Percentiles rank a stretch among this genome's conserved stretches.
phyloP scores from a whole-genome alignment of 2,888 invertebrate genomes.

The Mongoloraphidia duomilia region DNA sequence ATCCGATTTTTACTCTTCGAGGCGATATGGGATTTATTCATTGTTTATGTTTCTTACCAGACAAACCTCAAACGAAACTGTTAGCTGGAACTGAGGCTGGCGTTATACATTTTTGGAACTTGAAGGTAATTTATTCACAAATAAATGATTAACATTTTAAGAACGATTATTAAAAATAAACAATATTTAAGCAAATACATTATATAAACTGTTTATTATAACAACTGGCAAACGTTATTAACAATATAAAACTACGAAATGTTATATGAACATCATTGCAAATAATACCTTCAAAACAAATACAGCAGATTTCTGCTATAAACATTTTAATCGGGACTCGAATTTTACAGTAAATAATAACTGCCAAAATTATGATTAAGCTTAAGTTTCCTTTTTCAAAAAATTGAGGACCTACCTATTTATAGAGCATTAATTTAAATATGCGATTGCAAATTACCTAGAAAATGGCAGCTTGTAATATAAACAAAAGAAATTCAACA shows the following conservation, averaged over 20 bases:
- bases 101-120: slow-evolving; percentile 62
- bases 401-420: not conserved
- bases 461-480: not conserved
- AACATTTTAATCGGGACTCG: too few species aligned
- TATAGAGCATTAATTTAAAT: not conserved
- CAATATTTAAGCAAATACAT: too few species aligned
- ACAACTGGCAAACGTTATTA: not conserved
- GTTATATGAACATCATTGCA: not conserved
- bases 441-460: slow-evolving; percentile 17
- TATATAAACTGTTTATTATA: not conserved
- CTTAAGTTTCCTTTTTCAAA: not conserved
- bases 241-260: not conserved
- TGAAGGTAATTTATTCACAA: slow-evolving; percentile 43
- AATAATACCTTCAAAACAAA: not conserved
- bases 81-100: slow-evolving; percentile 63
- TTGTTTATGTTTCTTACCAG: slow-evolving; percentile 53
- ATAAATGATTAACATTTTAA: too few species aligned
- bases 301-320: too few species aligned
- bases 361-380: too few species aligned
- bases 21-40: slow-evolving; percentile 59
- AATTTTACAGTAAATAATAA: too few species aligned
- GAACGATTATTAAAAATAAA: too few species aligned
- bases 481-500: not conserved
- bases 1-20: slow-evolving; percentile 59
- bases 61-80: slow-evolving; percentile 44